Base-by-base conservation (phyloP, 2,888 invertebrate species). In the Yponomeuta plumbellus region DNA sequence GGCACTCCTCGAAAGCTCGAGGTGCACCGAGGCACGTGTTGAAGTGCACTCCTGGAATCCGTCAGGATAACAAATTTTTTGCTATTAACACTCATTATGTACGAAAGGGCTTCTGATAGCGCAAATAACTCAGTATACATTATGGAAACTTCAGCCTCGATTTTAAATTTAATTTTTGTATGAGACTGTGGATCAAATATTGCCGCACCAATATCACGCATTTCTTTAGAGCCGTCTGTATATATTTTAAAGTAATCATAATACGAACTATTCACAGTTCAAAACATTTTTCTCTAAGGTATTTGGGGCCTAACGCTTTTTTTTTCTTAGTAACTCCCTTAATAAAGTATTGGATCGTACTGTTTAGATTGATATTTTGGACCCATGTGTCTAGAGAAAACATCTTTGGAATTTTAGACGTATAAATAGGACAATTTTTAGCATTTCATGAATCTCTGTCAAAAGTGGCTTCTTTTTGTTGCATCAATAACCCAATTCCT, bases 1-100 rank as follows among this genome's bases (percentile, higher is more conserved):
- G 69, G 68, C 11, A 40, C 59, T 57, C 69, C 69, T 68, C 68
- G 65, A 67, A 66, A 62, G 64, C n/a, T 69, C 66, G 68, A 69
- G 63, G 69, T 67, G 64, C 69, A 71, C 61, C 69, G 69, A 68
- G 69, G 68, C 59, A 70, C 11, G 40, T 70, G 71, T 64, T 68
- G 69, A 13, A 71, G 59, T 0, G 68, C 67, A 39, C 70, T 68
- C 57, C 65, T 69, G 3, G 69, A 71, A 20, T 71, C 71, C 1
- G 69, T 61, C 11, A 70, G 44, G 20, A 70, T 68, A 2, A 69
- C 68, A 22, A 66, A 65, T 23, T 67, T 62, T 21, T 66, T n/a
- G 61, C 23, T 34, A 21, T 39, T 52, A 11, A 68, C 57, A 1
- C 65, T 66, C 0, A 62, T 17, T 1, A 66, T 56, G 62, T 70